These are phyloP conservation scores for Parascotia fuliginaria DNA, from an alignment of 2,888 invertebrate genomes.

Conservation along the genomic window DNA sequence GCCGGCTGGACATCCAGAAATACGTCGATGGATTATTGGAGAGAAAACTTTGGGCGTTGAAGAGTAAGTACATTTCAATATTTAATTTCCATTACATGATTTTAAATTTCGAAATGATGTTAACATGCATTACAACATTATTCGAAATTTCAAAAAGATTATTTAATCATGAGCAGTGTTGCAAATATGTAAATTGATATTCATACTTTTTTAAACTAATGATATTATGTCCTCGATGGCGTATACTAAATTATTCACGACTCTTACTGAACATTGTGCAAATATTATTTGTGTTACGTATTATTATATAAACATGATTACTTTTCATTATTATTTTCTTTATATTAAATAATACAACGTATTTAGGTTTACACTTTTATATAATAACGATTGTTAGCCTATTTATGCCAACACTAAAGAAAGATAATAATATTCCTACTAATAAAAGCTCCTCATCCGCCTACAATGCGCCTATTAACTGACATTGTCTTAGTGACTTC, in stretches of 20 bases:
- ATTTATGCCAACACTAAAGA: too few species aligned
- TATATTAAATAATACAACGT: conserved; percentile 20
- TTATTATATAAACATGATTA: conserved; percentile 32
- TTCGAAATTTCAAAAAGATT: conserved; percentile 6
- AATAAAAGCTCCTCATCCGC: too few species aligned
- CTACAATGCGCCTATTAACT: too few species aligned
- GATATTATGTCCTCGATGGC: conserved; percentile 21
- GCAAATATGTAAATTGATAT: conserved; percentile 10
- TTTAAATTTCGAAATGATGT: not conserved
- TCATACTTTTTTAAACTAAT: conserved; percentile 11
- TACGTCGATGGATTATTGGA: conserved; percentile 86
- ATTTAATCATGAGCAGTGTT: not conserved
- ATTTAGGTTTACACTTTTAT: conserved; percentile 26
- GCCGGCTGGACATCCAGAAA: conserved; percentile 84
- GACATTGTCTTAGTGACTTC: too few species aligned
- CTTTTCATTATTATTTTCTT: conserved; percentile 10
- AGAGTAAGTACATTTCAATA: conserved; percentile 85
- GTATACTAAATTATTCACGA: conserved; percentile 24
- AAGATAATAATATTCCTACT: too few species aligned
- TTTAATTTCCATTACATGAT: too few species aligned
- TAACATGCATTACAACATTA: conserved; percentile 5
- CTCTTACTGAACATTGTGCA: conserved; percentile 40
- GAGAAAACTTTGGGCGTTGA: conserved; percentile 89
- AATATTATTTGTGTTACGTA: conserved; percentile 25
- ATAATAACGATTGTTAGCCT: not conserved